These are phyloP conservation scores for Arion vulgaris DNA, from an alignment of 1,140 invertebrate genomes.

Conservation along the genomic window DNA sequence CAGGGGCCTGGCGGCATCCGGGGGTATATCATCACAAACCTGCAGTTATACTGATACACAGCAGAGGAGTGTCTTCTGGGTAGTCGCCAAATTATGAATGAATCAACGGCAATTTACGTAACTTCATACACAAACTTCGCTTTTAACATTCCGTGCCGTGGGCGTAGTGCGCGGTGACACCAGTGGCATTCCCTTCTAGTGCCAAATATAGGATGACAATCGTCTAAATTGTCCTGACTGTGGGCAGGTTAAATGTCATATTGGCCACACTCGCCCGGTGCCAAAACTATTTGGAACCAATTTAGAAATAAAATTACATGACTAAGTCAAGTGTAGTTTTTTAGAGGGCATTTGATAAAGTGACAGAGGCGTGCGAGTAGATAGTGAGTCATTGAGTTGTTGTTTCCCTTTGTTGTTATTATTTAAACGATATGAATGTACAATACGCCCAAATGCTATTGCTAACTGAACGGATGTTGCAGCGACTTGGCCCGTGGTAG, in stretches of 20 bases:
- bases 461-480: too few relatives aligned
- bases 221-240: constrained; percentile 3
- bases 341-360: background rate
- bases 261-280: background rate
- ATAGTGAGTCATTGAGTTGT: too few relatives aligned
- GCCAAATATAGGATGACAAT: constrained; percentile 9
- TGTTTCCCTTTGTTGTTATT: too few relatives aligned
- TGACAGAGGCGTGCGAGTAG: too few relatives aligned
- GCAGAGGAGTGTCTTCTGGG: too few relatives aligned
- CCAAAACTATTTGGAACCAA: background rate
- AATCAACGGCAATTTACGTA: background rate
- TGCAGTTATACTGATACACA: too few relatives aligned
- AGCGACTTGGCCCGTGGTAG: too few relatives aligned
- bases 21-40: background rate
- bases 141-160: background rate
- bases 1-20: too few relatives aligned
- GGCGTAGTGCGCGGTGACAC: background rate
- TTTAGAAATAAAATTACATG: background rate
- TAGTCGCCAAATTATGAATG: background rate
- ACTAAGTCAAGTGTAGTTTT: background rate
- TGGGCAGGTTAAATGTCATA: constrained; percentile 6
- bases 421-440: too few relatives aligned
- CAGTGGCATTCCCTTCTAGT: background rate
- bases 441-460: too few relatives aligned
- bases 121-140: background rate